Base-by-base conservation (phyloP, 2,888 invertebrate genomes). In the Erynnis tages region DNA sequence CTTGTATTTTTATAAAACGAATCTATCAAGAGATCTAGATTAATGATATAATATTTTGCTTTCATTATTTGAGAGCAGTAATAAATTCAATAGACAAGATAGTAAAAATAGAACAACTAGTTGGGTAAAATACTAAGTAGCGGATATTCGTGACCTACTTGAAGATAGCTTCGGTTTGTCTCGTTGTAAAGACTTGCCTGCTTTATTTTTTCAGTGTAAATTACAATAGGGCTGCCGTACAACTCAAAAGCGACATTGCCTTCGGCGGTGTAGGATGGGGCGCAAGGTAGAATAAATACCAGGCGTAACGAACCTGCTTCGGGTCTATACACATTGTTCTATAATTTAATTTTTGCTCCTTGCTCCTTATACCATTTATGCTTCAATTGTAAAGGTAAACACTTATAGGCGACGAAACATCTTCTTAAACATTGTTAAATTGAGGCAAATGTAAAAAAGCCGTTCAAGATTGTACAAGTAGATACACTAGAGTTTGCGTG, bases 171-270 rank as follows among this genome's bases (percentile, higher is more conserved):
- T 34, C 7, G 6, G n/a, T n/a, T 34, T 34, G 34, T 34, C 34
- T 34, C 13, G 34, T 34, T 34, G 34, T 34, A 34, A 34, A 34
- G 34, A 21, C 21, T 21, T 5, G 34, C 34, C 16, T 34, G 7
- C 27, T 43, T 17, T 43, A 43, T 25, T 43, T 38, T 21, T 29
- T 29, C 41, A 43, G 41, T 29, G 17, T 29, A 29, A 29, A 43
- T 43, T 43, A 29, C 29, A 43, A 17, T 43, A 43, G 17, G 29
- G 17, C 10, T 17, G 17, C 17, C 17, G 29, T 43, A 17, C 41
- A 10, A 29, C 17, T 43, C 40, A 40, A 43, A 43, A n/a, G 29
- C 41, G 40, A 29, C 29, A 29, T 43, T 14, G 29, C 17, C 41
- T 43, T 7, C 17, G 41, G 27, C 29, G 41, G 27, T 17, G 41